phyloP scores from a whole-genome alignment of 2,888 invertebrate species.

The Hofmannophila pseudospretella region DNA sequence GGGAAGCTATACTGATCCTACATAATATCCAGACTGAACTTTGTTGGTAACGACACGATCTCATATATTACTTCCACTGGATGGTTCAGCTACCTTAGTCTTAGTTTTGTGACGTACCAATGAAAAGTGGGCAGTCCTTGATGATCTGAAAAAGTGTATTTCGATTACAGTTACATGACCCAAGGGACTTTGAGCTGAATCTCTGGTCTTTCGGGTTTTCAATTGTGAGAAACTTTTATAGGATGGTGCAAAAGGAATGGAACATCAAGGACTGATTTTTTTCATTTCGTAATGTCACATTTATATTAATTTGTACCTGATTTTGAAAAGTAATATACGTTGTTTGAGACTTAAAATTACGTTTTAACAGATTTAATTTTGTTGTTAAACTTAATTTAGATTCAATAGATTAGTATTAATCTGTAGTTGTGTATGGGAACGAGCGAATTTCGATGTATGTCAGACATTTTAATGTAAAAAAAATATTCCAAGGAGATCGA shows the following conservation, averaged over 20 bases:
- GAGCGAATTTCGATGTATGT: slow-evolving; percentile 63
- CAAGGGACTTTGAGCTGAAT: too few relatives aligned
- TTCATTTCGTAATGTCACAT: background rate
- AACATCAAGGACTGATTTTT: too few relatives aligned
- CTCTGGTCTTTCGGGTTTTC: too few relatives aligned
- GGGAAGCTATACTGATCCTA: slow-evolving; percentile 33
- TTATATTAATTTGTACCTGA: slow-evolving; percentile 75
- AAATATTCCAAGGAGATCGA: slow-evolving; percentile 30
- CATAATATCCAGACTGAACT: slow-evolving; percentile 26
- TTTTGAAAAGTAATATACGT: slow-evolving; percentile 53
- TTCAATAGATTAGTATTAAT: slow-evolving; percentile 40
- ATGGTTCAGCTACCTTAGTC: slow-evolving; percentile 72
- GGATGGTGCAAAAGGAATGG: background rate
- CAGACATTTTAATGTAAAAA: slow-evolving; percentile 36
- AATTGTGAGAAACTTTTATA: background rate
- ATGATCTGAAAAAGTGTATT: too few relatives aligned
- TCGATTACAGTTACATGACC: too few relatives aligned
- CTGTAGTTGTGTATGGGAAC: slow-evolving; percentile 49
- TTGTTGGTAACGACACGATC: slow-evolving; percentile 55
- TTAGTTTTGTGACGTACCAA: slow-evolving; percentile 48
- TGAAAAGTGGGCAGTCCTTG: too few relatives aligned
- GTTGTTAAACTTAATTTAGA: slow-evolving; percentile 47
- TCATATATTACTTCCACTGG: slow-evolving; percentile 64
- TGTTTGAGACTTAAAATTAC: slow-evolving; percentile 67
- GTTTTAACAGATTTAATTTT: slow-evolving; percentile 66